phyloP scores from a whole-genome alignment of 2,888 invertebrate species.

The Dione juno region DNA sequence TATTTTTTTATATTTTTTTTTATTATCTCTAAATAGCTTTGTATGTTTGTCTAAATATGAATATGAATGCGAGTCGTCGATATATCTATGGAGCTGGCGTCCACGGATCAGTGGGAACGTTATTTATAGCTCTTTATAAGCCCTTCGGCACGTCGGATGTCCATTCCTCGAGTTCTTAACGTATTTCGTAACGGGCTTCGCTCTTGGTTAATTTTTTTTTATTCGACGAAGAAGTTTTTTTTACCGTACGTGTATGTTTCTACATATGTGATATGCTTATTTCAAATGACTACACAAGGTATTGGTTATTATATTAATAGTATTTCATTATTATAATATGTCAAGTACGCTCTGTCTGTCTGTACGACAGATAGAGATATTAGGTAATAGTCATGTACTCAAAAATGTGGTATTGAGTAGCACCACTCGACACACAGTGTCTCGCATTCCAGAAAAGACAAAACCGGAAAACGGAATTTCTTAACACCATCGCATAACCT shows the following conservation, averaged over 20 bases:
- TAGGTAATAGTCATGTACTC: no score
- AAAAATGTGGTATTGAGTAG: no score
- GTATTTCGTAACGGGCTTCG: conserved; percentile 43
- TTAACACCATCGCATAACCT: no score
- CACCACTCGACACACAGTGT: no score
- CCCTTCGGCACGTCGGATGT: conserved; percentile 45
- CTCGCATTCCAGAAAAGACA: no score
- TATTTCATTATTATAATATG: no score
- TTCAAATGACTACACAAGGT: no score
- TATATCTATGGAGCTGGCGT: conserved; percentile 38
- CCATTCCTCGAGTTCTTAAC: conserved; percentile 44
- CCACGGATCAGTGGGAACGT: conserved; percentile 43
- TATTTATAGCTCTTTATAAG: conserved; percentile 46
- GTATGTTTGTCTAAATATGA: conserved; percentile 13
- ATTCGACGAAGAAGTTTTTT: neutral
- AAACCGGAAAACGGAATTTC: no score
- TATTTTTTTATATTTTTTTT: neutral
- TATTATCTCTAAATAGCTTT: neutral
- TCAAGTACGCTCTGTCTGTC: no score
- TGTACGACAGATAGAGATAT: no score
- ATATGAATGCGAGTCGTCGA: conserved; percentile 33
- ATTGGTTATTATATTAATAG: no score
- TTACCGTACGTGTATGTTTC: neutral
- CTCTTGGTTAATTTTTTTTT: conserved; percentile 21
- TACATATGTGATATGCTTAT: neutral